phyloP scores from a whole-genome alignment of 2,888 invertebrate species.

The Scaptomyza tumidula region DNA sequence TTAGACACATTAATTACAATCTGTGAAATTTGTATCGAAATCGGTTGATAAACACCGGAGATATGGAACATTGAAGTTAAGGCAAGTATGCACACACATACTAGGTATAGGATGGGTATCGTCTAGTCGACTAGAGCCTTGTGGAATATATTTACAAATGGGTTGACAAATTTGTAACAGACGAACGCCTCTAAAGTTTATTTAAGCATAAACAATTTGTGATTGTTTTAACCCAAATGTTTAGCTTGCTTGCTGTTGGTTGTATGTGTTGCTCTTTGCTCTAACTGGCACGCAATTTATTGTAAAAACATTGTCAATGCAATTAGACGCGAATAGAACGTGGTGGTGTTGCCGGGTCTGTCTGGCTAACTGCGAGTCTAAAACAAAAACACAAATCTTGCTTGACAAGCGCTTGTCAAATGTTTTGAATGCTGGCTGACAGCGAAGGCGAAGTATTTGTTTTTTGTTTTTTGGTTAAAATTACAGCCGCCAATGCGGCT shows the following conservation, averaged over 20 bases:
- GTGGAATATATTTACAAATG: background rate
- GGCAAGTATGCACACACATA: too few species aligned
- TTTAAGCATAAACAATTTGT: conserved; percentile 65
- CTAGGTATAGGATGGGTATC: too few species aligned
- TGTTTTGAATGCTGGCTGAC: conserved; percentile 57
- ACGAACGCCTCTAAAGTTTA: conserved; percentile 72
- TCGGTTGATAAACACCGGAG: too few species aligned
- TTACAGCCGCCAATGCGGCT: conserved; percentile 57
- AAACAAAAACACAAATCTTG: conserved; percentile 53
- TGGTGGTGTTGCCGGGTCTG: too few species aligned
- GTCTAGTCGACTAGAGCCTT: background rate
- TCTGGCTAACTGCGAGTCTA: background rate
- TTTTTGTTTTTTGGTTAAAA: conserved; percentile 67
- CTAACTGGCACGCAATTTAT: conserved; percentile 73
- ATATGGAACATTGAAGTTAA: too few species aligned
- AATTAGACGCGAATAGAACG: conserved; percentile 60
- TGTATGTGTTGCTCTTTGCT: background rate
- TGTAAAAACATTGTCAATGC: conserved; percentile 79
- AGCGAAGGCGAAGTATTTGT: conserved; percentile 39
- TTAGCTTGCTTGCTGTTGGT: conserved; percentile 8
- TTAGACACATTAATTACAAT: too few species aligned
- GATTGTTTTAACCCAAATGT: conserved; percentile 78
- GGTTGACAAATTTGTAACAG: conserved; percentile 75
- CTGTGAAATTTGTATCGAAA: too few species aligned
- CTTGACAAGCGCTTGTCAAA: conserved; percentile 69